Conservation (phyloP, 1,140 invertebrate genomes). For the Dolichoris vasculosae region DNA sequence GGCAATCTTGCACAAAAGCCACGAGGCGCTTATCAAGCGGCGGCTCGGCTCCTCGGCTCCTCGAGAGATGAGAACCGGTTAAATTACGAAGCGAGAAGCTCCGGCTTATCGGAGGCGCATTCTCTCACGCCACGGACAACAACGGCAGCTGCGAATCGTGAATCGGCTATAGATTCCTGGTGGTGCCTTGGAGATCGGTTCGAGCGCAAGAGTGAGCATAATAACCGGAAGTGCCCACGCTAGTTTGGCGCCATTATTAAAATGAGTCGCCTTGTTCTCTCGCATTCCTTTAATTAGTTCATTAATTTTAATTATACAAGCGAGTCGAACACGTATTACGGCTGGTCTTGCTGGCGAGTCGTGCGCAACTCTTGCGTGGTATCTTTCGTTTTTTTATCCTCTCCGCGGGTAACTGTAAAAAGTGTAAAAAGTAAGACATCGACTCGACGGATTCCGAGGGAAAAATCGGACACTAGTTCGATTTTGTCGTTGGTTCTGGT, state of each 20-base stretch:
- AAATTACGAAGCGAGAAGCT: neutral
- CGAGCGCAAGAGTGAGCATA: slow-evolving; percentile 48
- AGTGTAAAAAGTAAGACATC: no score
- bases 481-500: no score
- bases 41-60: neutral
- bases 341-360: neutral
- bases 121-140: slow-evolving; percentile 1
- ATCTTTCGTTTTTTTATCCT: neutral
- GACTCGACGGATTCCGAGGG: no score
- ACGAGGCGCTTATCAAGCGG: neutral
- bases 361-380: neutral
- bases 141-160: neutral
- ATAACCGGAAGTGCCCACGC: slow-evolving; percentile 69
- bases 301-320: slow-evolving; percentile 70
- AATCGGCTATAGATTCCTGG: neutral
- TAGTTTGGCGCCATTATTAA: slow-evolving; percentile 69
- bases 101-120: slow-evolving; percentile 1
- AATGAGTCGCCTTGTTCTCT: slow-evolving; percentile 59
- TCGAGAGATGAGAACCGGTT: neutral
- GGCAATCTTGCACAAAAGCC: no score
- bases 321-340: neutral
- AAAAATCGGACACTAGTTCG: no score
- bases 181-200: neutral
- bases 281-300: slow-evolving; percentile 68
- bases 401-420: no score